Evolutionary conservation across 2,113 vertebrate genomes (phyloP).

Genomic region (Leuciscus idus): DNA sequence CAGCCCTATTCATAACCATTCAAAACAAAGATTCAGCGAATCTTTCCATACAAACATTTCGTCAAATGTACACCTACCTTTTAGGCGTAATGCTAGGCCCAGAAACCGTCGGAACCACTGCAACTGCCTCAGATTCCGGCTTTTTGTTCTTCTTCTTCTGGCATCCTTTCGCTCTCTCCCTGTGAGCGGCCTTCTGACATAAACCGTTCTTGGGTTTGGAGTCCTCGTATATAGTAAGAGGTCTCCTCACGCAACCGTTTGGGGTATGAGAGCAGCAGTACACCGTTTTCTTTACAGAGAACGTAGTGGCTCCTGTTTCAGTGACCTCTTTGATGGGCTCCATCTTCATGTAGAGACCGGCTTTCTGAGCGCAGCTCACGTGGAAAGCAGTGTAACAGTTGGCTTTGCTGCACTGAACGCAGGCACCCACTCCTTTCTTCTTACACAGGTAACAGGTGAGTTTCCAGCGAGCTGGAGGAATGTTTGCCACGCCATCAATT

Average conservation of each 20-base stretch:
- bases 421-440: slow-evolving; percentile 93
- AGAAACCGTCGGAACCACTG: slow-evolving; percentile 78
- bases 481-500: slow-evolving; percentile 95
- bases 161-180: slow-evolving; percentile 81
- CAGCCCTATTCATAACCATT: too few species aligned
- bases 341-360: slow-evolving; percentile 96
- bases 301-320: slow-evolving; percentile 74
- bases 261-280: slow-evolving; percentile 95
- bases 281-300: slow-evolving; percentile 96
- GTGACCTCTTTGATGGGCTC: slow-evolving; percentile 88
- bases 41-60: neutral
- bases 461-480: slow-evolving; percentile 96
- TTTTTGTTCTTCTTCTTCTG: slow-evolving; percentile 90
- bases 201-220: slow-evolving; percentile 83
- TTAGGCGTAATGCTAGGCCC: slow-evolving; percentile 92
- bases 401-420: slow-evolving; percentile 96
- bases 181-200: slow-evolving; percentile 83
- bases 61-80: slow-evolving; percentile 76
- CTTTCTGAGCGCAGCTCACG: slow-evolving; percentile 95
- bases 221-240: slow-evolving; percentile 91
- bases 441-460: slow-evolving; percentile 98
- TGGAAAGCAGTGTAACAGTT: slow-evolving; percentile 99
- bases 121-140: slow-evolving; percentile 75
- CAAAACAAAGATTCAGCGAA: neutral
- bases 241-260: slow-evolving; percentile 85